A percentile compares a stretch with the other conserved stretches of the same genome.
These are phyloP conservation scores for Orchesella flavescens DNA, from an alignment of 2,888 invertebrate species.

Conservation along the genomic window DNA sequence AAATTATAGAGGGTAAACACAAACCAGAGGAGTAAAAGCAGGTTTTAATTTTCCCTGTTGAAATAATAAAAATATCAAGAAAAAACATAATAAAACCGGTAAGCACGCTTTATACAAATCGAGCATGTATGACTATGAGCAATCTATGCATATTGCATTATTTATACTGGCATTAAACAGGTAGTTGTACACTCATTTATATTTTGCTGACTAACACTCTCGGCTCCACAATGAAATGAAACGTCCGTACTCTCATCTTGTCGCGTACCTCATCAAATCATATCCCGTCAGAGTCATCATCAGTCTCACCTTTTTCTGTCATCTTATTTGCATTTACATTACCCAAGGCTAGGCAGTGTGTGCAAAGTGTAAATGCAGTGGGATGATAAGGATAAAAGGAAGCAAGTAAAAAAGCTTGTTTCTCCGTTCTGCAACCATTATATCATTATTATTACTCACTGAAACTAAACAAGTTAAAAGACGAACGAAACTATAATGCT, in stretches of 20 bases:
- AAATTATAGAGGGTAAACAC: no score
- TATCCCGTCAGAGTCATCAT: no score
- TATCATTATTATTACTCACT: constrained; percentile 29
- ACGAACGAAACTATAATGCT: no score
- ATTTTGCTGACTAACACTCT: constrained; percentile 38
- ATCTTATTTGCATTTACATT: constrained; percentile 61
- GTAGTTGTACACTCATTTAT: constrained; percentile 35
- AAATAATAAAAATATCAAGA: constrained; percentile 29
- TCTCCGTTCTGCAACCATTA: background rate
- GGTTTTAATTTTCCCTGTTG: constrained; percentile 31
- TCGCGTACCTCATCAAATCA: constrained; percentile 53
- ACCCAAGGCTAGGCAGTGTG: constrained; percentile 42
- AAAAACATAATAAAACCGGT: constrained; percentile 53
- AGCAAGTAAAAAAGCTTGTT: constrained; percentile 10
- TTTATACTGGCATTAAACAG: no score
- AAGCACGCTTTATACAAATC: constrained; percentile 59
- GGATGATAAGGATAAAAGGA: background rate
- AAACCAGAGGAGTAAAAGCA: constrained; percentile 13
- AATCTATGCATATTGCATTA: no score
- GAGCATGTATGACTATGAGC: background rate
- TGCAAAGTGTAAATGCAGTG: background rate
- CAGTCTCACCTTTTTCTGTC: constrained; percentile 53
- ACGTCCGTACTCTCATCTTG: constrained; percentile 38
- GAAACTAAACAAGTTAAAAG: constrained; percentile 7
- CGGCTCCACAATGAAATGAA: constrained; percentile 11